phyloP scores from a whole-genome alignment of 2,797 vertebrate species.

The Coreius guichenoti region DNA sequence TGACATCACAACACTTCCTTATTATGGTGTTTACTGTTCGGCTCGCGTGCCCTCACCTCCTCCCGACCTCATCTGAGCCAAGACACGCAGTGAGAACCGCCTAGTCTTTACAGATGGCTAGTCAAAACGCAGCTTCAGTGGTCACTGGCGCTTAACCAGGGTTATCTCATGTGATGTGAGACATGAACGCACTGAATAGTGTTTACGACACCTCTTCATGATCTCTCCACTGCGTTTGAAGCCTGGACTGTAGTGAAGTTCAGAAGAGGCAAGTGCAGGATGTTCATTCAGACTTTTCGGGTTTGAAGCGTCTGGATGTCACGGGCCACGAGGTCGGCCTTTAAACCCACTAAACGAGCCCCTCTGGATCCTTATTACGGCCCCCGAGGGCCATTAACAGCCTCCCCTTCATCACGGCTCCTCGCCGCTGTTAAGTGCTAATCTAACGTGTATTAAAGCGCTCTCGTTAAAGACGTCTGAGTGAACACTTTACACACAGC shows the following conservation, averaged over 20 bases:
- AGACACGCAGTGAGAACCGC: neutral
- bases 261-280: conserved; percentile 25
- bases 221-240: too few relatives aligned
- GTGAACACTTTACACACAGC: conserved; percentile 21
- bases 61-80: conserved; percentile 37
- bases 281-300: conserved; percentile 70
- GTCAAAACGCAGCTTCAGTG: too few relatives aligned
- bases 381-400: conserved; percentile 90
- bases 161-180: too few relatives aligned
- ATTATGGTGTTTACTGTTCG: conserved; percentile 93
- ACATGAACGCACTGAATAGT: too few relatives aligned
- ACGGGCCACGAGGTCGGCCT: conserved; percentile 87
- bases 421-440: conserved; percentile 87
- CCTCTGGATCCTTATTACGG: conserved; percentile 77
- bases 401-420: conserved; percentile 86
- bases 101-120: too few relatives aligned
- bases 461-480: conserved; percentile 16
- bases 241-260: conserved; percentile 20
- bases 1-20: conserved; percentile 92
- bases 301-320: conserved; percentile 40
- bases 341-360: conserved; percentile 90
- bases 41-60: conserved; percentile 84
- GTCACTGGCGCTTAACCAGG: too few relatives aligned
- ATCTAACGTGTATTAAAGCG: conserved; percentile 91
- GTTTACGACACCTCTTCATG: too few relatives aligned